Evolutionary conservation across 2,797 vertebrate genomes (phyloP).

Genomic region (Lates japonicus): DNA sequence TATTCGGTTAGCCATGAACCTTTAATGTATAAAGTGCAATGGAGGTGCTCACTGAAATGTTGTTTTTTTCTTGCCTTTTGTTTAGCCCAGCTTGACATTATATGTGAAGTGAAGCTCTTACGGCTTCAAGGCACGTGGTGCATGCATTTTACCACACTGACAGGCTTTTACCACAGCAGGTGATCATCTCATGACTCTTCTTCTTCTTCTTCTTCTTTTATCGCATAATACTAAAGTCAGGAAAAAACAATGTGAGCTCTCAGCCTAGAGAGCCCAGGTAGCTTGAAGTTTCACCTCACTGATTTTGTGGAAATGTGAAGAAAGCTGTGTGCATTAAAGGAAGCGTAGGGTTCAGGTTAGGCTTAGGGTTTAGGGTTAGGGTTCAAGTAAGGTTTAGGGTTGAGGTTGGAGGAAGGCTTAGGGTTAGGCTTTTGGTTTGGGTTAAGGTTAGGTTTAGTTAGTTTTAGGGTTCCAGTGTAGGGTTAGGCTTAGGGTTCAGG

Average conservation of each 20-base stretch:
- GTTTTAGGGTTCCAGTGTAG: no score
- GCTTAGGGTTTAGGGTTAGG: neutral
- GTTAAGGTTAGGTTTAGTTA: no score
- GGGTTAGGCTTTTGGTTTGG: no score
- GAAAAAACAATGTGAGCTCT: neutral
- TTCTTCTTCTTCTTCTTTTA: constrained; percentile 2
- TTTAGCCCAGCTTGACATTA: constrained; percentile 7
- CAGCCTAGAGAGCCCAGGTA: no score
- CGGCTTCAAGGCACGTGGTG: neutral
- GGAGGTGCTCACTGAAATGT: constrained; percentile 17
- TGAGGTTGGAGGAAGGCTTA: no score
- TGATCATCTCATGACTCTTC: neutral
- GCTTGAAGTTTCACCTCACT: neutral
- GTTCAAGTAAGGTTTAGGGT: neutral
- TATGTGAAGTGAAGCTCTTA: constrained; percentile 22
- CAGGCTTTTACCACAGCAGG: neutral
- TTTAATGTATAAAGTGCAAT: constrained; percentile 37
- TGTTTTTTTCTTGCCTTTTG: constrained; percentile 19
- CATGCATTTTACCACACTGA: neutral
- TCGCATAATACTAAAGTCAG: neutral
- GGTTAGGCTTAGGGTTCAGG: neutral
- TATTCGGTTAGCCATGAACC: constrained; percentile 54
- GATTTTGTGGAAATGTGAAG: neutral
- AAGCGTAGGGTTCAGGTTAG: neutral
- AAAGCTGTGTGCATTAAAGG: neutral